A percentile compares a stretch with the other conserved stretches of the same genome.
phyloP scores from a whole-genome alignment of 2,888 invertebrate species.

The Drosophila macrothrix region DNA sequence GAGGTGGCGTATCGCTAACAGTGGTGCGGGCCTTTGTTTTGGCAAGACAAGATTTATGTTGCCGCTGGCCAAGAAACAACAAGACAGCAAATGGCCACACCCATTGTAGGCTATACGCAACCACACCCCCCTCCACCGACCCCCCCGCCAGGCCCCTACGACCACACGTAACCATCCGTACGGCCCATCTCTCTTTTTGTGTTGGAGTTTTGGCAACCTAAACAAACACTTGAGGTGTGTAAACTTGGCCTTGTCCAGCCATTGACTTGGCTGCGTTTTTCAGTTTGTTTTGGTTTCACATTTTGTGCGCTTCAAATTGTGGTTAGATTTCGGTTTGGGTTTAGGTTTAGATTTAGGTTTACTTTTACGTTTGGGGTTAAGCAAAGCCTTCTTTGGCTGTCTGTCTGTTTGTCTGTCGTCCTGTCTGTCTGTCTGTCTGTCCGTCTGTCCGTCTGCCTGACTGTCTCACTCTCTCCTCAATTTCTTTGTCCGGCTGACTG shows the following conservation, averaged over 20 bases:
- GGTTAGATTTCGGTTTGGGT: slow-evolving; percentile 74
- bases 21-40: slow-evolving; percentile 57
- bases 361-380: slow-evolving; percentile 46
- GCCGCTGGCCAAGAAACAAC: slow-evolving; percentile 59
- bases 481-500: slow-evolving; percentile 3
- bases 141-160: neutral
- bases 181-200: slow-evolving; percentile 22
- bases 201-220: slow-evolving; percentile 63
- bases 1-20: slow-evolving; percentile 30
- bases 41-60: slow-evolving; percentile 76
- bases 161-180: neutral
- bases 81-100: slow-evolving; percentile 56
- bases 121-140: too few relatives aligned
- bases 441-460: neutral
- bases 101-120: neutral
- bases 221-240: slow-evolving; percentile 81
- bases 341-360: slow-evolving; percentile 33
- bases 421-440: neutral
- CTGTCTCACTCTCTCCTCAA: neutral
- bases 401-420: neutral
- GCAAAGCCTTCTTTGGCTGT: slow-evolving; percentile 39
- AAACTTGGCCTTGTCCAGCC: slow-evolving; percentile 74
- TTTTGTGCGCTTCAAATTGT: slow-evolving; percentile 71
- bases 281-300: slow-evolving; percentile 76
- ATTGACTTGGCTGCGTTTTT: slow-evolving; percentile 70